Evolutionary conservation across 1,140 invertebrate genomes (phyloP), one percentile per base, ranked within the genome.

Genomic region (Helicoverpa armigera): DNA sequence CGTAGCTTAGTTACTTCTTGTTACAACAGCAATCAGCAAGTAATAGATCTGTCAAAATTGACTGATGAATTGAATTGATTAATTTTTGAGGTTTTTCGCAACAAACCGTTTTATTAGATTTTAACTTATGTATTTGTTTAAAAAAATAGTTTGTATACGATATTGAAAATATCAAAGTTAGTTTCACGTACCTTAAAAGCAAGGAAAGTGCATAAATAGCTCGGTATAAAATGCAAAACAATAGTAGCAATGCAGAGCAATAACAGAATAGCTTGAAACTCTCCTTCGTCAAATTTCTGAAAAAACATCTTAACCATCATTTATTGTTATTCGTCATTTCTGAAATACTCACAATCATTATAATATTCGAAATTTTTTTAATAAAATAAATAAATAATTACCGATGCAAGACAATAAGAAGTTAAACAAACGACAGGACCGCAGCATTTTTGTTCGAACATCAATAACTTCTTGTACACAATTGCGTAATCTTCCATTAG

Each of bases 351-450:
- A n/a, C n/a, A n/a, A n/a, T n/a, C n/a, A n/a, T n/a, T n/a, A n/a
- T n/a, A n/a, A n/a, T n/a, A n/a, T n/a, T n/a, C n/a, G n/a, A n/a
- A n/a, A n/a, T n/a, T n/a, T n/a, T n/a, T n/a, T n/a, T n/a, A n/a
- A n/a, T n/a, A n/a, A n/a, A n/a, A 5, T 10, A 16, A 81, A 54
- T 60, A 73, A 84, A 23, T 69, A 54, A 75, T 56, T 82, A 93
- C 91, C 91, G 89, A 89, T 12, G 86, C 76, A 31, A 82, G 73
- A 61, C 87, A 87, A 80, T 91, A 93, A n/a, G 90, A 90, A 58
- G 88, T 88, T n/a, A 93, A 67, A 80, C 91, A 93, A 54, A 90
- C 85, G n/a, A 91, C 83, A 18, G 89, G 90, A 12, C 85, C 88
- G 16, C 76, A 81, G 82, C 84, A 75, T 79, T 82, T 84, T 85